Conservation (phyloP, 2,888 invertebrate genomes). For the Himalopsyche tibetana region DNA sequence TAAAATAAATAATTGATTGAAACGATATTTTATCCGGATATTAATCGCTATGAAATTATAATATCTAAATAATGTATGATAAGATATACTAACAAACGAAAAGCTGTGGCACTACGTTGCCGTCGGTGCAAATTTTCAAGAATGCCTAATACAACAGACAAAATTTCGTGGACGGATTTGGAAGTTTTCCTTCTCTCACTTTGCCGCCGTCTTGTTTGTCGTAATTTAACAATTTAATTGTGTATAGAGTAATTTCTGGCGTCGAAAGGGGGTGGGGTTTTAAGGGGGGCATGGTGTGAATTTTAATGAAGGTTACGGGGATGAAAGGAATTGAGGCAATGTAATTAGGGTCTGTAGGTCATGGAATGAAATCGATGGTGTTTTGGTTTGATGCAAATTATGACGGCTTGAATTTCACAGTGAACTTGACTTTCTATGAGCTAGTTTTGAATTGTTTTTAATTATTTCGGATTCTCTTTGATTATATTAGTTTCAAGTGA, state of each 20-base stretch:
- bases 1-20: too few relatives aligned
- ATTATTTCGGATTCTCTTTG: neutral
- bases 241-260: conserved; percentile 64
- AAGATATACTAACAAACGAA: neutral
- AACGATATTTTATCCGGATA: too few relatives aligned
- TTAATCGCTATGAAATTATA: too few relatives aligned
- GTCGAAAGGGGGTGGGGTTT: conserved; percentile 49
- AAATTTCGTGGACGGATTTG: conserved; percentile 8
- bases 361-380: conserved; percentile 61
- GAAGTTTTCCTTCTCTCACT: conserved; percentile 11
- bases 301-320: conserved; percentile 65
- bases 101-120: neutral
- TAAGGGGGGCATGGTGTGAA: conserved; percentile 59
- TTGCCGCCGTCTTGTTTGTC: conserved; percentile 61
- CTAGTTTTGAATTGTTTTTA: neutral
- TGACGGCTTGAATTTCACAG: neutral
- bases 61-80: too few relatives aligned
- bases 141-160: conserved; percentile 34
- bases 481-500: neutral
- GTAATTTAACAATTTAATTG: conserved; percentile 66
- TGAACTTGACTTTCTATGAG: neutral
- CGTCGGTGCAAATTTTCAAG: conserved; percentile 18
- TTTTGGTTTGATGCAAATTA: conserved; percentile 48
- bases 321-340: conserved; percentile 43
- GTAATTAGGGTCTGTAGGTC: conserved; percentile 65